A percentile compares a stretch with the other conserved stretches of the same genome.
These are phyloP conservation scores for Monopterus albus DNA, from an alignment of 2,113 vertebrate species.

Conservation along the genomic window DNA sequence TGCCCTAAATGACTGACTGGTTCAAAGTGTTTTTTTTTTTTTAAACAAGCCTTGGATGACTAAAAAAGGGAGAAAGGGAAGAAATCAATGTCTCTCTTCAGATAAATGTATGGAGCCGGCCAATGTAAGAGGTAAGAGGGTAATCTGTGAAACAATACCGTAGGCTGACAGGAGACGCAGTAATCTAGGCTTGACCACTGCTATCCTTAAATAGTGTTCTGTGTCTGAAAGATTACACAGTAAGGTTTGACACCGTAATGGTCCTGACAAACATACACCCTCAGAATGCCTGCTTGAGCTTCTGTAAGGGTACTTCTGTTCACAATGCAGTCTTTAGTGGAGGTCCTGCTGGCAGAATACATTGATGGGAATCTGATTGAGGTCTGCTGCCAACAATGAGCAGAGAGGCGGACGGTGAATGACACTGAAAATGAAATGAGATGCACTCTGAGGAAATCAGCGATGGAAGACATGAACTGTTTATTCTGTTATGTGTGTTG, in stretches of 20 bases:
- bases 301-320: slow-evolving; percentile 31
- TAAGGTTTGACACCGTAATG: slow-evolving; percentile 71
- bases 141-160: slow-evolving; percentile 76
- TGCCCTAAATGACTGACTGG: slow-evolving; percentile 53
- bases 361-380: slow-evolving; percentile 66
- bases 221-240: slow-evolving; percentile 73
- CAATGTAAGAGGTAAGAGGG: slow-evolving; percentile 59
- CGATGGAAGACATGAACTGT: neutral
- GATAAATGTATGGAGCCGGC: slow-evolving; percentile 68
- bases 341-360: slow-evolving; percentile 22
- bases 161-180: slow-evolving; percentile 64
- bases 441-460: slow-evolving; percentile 23
- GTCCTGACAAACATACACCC: slow-evolving; percentile 37
- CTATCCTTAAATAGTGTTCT: slow-evolving; percentile 74
- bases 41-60: slow-evolving; percentile 55
- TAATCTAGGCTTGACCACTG: slow-evolving; percentile 71
- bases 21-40: slow-evolving; percentile 31
- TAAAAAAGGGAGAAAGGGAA: slow-evolving; percentile 49
- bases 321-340: slow-evolving; percentile 43
- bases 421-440: slow-evolving; percentile 51
- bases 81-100: slow-evolving; percentile 75
- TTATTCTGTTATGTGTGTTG: slow-evolving; percentile 8
- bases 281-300: slow-evolving; percentile 34
- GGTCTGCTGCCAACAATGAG: slow-evolving; percentile 56
- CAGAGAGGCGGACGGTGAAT: slow-evolving; percentile 48